A percentile compares a stretch with the other conserved stretches of the same genome.
These are phyloP conservation scores for Cygnus buccinator DNA, from an alignment of 2,113 vertebrate genomes.

Conservation along the genomic window DNA sequence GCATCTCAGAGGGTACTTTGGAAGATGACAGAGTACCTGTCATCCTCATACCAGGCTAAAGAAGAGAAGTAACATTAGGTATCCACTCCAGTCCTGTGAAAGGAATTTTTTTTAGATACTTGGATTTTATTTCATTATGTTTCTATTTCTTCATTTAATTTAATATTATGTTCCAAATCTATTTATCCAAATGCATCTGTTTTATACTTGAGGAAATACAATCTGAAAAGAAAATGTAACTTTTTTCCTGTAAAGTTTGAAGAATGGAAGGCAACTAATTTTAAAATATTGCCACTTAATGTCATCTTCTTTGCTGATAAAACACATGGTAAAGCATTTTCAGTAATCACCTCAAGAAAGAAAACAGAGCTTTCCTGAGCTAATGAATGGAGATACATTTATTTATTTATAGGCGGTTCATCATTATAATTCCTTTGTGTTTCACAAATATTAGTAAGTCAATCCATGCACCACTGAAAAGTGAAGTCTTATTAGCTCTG, in stretches of 20 bases:
- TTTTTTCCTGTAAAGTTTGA: constrained; percentile 67
- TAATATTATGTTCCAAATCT: constrained; percentile 66
- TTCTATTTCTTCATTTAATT: constrained; percentile 62
- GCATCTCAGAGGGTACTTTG: constrained; percentile 25
- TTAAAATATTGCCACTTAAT: constrained; percentile 71
- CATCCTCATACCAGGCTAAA: constrained; percentile 15
- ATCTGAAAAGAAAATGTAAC: constrained; percentile 49
- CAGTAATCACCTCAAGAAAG: constrained; percentile 61
- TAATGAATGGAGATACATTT: constrained; percentile 60
- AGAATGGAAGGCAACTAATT: constrained; percentile 65
- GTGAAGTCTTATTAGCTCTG: not conserved
- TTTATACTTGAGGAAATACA: constrained; percentile 65
- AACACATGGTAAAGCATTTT: constrained; percentile 57
- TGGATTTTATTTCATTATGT: constrained; percentile 61
- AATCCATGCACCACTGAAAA: not conserved
- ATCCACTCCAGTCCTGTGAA: constrained; percentile 32
- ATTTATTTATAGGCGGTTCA: constrained; percentile 37
- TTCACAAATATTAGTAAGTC: constrained; percentile 6
- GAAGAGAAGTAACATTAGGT: constrained; percentile 34
- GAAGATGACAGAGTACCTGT: constrained; percentile 41
- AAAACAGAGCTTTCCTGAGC: constrained; percentile 51
- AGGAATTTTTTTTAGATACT: not conserved
- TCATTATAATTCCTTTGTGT: constrained; percentile 30
- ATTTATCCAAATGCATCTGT: constrained; percentile 66
- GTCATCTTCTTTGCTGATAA: constrained; percentile 61